Evolutionary conservation across 2,797 vertebrate species (phyloP).

Genomic region (Syncerus caffer): DNA sequence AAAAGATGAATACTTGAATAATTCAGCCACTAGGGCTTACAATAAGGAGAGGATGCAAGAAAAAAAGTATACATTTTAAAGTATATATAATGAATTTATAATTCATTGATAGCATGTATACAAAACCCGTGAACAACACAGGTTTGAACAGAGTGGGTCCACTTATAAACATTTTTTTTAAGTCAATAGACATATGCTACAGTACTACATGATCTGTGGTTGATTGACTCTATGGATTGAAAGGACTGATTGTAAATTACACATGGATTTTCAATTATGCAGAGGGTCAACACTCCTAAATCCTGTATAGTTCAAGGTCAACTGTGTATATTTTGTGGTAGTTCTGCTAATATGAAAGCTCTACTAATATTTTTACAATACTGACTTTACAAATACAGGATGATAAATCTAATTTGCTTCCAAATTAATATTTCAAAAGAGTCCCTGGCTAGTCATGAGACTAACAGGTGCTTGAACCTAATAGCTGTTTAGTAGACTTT

Average conservation of each 20-base stretch:
- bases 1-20: background rate
- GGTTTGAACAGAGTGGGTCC: background rate
- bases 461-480: background rate
- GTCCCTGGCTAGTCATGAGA: background rate
- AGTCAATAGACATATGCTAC: background rate
- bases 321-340: background rate
- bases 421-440: background rate
- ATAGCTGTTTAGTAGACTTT: background rate
- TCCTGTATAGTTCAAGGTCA: background rate
- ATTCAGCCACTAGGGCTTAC: background rate
- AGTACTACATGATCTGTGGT: background rate
- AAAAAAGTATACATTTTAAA: background rate
- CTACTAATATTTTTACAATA: background rate
- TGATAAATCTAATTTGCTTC: background rate
- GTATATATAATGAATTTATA: background rate
- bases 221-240: background rate
- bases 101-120: background rate
- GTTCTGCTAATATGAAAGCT: background rate
- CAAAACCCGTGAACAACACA: background rate
- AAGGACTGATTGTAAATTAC: background rate
- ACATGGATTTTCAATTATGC: background rate
- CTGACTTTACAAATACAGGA: conserved; percentile 18
- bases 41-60: background rate
- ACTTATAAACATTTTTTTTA: background rate
- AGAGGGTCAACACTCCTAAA: background rate